Evolutionary conservation across 2,888 invertebrate genomes (phyloP).

Genomic region (Apamea anceps): DNA sequence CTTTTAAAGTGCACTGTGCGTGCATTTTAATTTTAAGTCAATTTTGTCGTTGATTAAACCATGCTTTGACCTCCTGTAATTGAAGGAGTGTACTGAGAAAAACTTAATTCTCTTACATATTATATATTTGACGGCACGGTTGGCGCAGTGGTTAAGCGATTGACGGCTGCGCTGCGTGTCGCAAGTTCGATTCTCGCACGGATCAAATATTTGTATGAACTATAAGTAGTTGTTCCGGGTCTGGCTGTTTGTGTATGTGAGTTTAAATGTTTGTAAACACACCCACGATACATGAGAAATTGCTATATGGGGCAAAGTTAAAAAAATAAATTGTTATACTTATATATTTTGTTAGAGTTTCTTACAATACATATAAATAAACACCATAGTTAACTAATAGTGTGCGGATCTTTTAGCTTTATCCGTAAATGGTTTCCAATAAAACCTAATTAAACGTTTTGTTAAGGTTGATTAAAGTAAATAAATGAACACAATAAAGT

Average conservation of each 20-base stretch:
- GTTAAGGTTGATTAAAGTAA: constrained; percentile 10
- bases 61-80: neutral
- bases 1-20: neutral
- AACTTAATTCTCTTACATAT: neutral
- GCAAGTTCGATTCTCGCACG: too few relatives aligned
- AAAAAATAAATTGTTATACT: neutral
- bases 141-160: too few relatives aligned
- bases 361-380: neutral
- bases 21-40: neutral
- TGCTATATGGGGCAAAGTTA: too few relatives aligned
- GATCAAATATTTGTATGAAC: too few relatives aligned
- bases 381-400: neutral
- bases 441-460: constrained; percentile 33
- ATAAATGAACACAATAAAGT: constrained; percentile 19
- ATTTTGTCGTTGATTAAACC: neutral
- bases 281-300: too few relatives aligned
- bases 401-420: neutral
- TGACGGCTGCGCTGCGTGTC: too few relatives aligned
- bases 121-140: too few relatives aligned
- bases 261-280: too few relatives aligned
- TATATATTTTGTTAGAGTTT: neutral
- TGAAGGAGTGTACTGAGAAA: neutral
- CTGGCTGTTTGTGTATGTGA: too few relatives aligned
- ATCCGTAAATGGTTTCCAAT: neutral
- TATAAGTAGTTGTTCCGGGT: too few relatives aligned